These are phyloP conservation scores for Silurus glanis DNA, from an alignment of 2,113 vertebrate species.

Conservation along the genomic window DNA sequence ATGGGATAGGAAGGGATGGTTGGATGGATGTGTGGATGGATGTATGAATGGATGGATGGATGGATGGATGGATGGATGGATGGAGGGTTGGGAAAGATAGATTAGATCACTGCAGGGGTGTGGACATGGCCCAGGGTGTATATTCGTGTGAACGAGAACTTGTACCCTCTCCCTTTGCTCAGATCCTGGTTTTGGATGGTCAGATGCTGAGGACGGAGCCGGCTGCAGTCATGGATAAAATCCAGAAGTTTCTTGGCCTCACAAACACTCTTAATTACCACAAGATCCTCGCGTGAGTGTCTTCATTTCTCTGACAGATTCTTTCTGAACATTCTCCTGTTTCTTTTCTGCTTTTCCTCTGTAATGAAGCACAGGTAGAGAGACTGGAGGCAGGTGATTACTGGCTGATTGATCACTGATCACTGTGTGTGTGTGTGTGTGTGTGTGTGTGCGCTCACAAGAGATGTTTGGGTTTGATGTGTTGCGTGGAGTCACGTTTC, in stretches of 20 bases:
- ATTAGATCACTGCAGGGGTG: no score
- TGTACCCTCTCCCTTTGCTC: conserved; percentile 13
- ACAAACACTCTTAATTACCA: conserved; percentile 82
- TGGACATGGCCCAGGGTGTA: neutral
- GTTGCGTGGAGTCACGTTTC: conserved; percentile 2
- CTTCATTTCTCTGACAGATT: neutral
- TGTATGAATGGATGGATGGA: neutral
- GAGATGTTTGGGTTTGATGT: conserved; percentile 29
- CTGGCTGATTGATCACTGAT: conserved; percentile 15
- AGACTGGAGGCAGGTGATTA: conserved; percentile 17
- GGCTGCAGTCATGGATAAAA: conserved; percentile 83
- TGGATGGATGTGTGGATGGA: neutral
- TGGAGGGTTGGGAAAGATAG: no score
- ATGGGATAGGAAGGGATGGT: no score
- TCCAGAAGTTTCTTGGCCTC: conserved; percentile 84
- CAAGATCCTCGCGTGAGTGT: conserved; percentile 84
- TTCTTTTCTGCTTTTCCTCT: conserved; percentile 8
- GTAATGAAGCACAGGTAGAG: conserved; percentile 33
- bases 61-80: neutral
- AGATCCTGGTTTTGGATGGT: conserved; percentile 87
- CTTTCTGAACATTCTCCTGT: neutral
- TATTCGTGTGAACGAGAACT: neutral
- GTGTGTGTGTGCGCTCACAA: conserved; percentile 3
- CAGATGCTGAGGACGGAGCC: conserved; percentile 85
- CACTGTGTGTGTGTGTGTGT: conserved; percentile 6